These are phyloP conservation scores for Diglossa cyanea DNA, from an alignment of 2,797 vertebrate species.

Conservation along the genomic window DNA sequence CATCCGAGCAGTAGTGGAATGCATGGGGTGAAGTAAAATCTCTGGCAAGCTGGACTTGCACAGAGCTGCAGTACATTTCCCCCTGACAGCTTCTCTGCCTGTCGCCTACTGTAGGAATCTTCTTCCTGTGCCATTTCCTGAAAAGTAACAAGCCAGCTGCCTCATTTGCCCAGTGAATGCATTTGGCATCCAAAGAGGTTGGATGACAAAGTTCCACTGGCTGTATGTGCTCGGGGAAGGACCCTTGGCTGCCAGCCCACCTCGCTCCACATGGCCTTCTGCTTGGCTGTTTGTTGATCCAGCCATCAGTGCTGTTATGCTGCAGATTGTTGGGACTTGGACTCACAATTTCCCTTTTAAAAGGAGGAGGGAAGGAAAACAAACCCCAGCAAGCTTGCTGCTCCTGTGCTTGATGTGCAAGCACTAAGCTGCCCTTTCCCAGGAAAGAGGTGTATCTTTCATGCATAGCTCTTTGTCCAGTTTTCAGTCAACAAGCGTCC, in stretches of 20 bases:
- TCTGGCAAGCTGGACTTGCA: background rate
- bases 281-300: constrained; percentile 15
- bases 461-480: background rate
- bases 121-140: background rate
- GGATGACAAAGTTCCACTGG: background rate
- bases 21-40: background rate
- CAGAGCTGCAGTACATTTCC: background rate
- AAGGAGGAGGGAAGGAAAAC: background rate
- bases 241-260: background rate
- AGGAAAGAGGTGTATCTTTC: background rate
- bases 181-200: background rate
- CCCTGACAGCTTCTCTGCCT: background rate
- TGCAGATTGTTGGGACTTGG: background rate
- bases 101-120: background rate
- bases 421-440: background rate
- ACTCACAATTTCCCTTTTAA: constrained; percentile 12
- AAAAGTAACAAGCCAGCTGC: constrained; percentile 16
- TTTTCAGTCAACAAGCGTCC: background rate
- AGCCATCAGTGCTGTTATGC: background rate
- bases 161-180: background rate
- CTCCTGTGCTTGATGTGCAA: background rate
- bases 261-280: background rate
- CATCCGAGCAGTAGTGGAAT: background rate
- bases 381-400: background rate
- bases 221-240: background rate